Conservation (phyloP, 2,888 invertebrate species). For the Cremastinae sp. region DNA sequence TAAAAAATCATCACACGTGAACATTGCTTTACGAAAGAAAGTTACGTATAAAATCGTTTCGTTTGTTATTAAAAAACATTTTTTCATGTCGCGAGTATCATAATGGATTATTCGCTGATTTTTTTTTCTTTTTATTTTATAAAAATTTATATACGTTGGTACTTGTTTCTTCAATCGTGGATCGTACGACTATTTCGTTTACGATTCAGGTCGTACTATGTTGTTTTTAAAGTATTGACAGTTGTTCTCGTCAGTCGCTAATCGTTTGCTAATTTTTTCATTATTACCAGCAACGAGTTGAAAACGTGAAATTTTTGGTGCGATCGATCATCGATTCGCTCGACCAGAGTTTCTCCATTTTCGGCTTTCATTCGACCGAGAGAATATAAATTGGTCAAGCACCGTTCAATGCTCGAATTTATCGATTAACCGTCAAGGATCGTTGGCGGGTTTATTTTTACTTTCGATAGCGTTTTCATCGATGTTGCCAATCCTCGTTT, state of each 20-base stretch:
- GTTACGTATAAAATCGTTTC: too few species aligned
- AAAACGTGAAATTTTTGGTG: not conserved
- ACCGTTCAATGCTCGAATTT: conserved; percentile 7
- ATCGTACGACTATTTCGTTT: too few species aligned
- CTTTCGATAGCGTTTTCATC: conserved; percentile 35
- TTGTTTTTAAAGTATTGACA: too few species aligned
- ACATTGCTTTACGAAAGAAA: too few species aligned
- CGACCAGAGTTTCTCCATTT: conserved; percentile 10
- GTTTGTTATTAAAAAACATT: too few species aligned
- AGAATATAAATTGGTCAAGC: conserved; percentile 14
- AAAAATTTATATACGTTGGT: too few species aligned
- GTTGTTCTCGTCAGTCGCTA: not conserved
- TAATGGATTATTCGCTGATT: too few species aligned
- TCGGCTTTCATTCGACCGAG: not conserved
- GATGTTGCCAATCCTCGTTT: conserved; percentile 17
- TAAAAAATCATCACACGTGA: too few species aligned
- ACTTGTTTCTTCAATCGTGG: too few species aligned
- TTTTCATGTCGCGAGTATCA: too few species aligned
- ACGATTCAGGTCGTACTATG: too few species aligned
- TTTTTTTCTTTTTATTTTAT: too few species aligned
- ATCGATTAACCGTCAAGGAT: conserved; percentile 35
- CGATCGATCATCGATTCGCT: not conserved
- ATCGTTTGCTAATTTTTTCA: conserved; percentile 3
- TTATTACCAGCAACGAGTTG: not conserved
- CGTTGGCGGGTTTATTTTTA: conserved; percentile 6